Evolutionary conservation across 2,113 vertebrate species (phyloP).

Genomic region (Eurystomus gularis): DNA sequence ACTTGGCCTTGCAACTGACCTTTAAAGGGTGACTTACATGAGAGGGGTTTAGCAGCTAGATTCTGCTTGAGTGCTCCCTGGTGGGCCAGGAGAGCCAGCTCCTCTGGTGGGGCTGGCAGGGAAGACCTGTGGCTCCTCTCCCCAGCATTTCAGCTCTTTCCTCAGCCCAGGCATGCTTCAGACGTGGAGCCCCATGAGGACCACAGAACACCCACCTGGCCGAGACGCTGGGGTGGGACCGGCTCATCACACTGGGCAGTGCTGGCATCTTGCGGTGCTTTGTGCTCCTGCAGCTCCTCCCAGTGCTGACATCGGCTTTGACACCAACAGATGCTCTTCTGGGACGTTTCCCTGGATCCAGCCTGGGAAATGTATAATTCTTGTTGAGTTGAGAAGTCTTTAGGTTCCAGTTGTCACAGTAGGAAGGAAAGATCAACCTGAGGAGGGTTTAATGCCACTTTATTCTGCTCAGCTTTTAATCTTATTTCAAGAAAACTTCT

Average conservation of each 20-base stretch:
- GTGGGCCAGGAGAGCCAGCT: background rate
- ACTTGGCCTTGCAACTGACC: background rate
- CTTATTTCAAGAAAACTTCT: background rate
- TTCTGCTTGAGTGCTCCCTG: accelerated
- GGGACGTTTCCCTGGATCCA: accelerated
- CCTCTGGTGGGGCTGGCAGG: background rate
- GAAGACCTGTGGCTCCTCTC: background rate
- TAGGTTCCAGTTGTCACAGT: background rate
- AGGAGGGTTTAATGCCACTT: background rate
- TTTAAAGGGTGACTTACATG: background rate
- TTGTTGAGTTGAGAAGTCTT: background rate
- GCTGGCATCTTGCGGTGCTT: conserved; percentile 1
- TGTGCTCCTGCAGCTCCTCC: background rate
- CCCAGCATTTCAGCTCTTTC: background rate
- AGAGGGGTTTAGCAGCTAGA: background rate
- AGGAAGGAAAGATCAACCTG: background rate
- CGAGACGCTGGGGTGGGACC: accelerated
- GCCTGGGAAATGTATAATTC: background rate
- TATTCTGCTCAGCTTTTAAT: background rate
- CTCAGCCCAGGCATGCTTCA: accelerated
- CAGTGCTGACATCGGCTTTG: accelerated
- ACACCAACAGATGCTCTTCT: accelerated
- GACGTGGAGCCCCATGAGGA: background rate
- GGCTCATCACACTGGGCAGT: background rate
- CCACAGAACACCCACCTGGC: accelerated